phyloP scores from a whole-genome alignment of 2,888 invertebrate species.

The Keiferia lycopersicella region DNA sequence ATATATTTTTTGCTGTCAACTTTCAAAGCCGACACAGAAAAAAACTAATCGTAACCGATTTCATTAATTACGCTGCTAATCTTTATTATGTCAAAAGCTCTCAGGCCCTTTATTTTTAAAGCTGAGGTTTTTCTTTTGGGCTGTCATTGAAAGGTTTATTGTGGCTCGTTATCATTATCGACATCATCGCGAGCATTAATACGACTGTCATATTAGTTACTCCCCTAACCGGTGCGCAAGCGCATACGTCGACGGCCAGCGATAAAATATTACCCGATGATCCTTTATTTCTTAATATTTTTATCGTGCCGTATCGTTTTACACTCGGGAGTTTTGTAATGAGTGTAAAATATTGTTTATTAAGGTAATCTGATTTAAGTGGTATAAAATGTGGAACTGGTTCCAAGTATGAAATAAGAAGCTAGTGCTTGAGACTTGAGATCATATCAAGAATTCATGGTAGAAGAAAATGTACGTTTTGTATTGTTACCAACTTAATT shows the following conservation, averaged over 20 bases:
- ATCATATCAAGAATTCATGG: neutral
- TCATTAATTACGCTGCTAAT: slow-evolving; percentile 72
- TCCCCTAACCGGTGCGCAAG: slow-evolving; percentile 44
- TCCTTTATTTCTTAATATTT: slow-evolving; percentile 38
- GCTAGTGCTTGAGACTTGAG: neutral
- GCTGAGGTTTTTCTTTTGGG: slow-evolving; percentile 52
- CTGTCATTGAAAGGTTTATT: slow-evolving; percentile 59
- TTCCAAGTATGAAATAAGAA: neutral
- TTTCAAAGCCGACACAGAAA: neutral
- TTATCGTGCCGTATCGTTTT: slow-evolving; percentile 31
- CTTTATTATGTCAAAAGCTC: slow-evolving; percentile 63
- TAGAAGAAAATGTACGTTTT: neutral
- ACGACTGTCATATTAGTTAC: slow-evolving; percentile 65
- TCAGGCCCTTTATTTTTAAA: slow-evolving; percentile 46
- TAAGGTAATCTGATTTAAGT: slow-evolving; percentile 21
- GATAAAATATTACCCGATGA: slow-evolving; percentile 37
- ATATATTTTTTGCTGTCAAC: neutral
- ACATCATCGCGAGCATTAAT: slow-evolving; percentile 67
- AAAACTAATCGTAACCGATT: slow-evolving; percentile 48
- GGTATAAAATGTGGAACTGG: slow-evolving; percentile 2
- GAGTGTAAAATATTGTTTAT: slow-evolving; percentile 17
- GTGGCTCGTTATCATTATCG: slow-evolving; percentile 67
- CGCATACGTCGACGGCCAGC: slow-evolving; percentile 35
- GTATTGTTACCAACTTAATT: neutral
- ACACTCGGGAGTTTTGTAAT: slow-evolving; percentile 18